Percentiles rank a stretch among this genome's conserved stretches.
Evolutionary conservation across 1,140 invertebrate genomes (phyloP).

Genomic region (Drosophila pseudoobscura): DNA sequence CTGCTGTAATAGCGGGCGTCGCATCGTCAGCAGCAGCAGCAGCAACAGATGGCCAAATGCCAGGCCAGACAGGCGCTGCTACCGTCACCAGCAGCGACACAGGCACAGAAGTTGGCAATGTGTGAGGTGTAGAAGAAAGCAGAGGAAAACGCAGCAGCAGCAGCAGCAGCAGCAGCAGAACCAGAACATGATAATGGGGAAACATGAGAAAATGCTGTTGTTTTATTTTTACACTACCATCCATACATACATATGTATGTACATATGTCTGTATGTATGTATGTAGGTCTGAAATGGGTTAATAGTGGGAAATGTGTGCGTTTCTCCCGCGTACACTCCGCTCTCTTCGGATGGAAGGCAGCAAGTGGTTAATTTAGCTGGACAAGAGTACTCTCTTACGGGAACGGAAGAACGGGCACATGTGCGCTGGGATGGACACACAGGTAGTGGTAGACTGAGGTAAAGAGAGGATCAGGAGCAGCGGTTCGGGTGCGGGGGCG

Average conservation of each 20-base stretch:
- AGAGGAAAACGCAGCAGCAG: constrained; percentile 17
- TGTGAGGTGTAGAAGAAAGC: constrained; percentile 15
- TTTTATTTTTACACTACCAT: constrained; percentile 69
- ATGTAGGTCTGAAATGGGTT: constrained; percentile 57
- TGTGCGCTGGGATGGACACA: constrained; percentile 17
- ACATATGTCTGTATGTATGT: constrained; percentile 8
- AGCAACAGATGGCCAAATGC: constrained; percentile 48
- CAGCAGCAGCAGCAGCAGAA: not conserved
- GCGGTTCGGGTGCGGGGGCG: not conserved
- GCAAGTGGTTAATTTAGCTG: constrained; percentile 16
- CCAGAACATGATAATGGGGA: constrained; percentile 7
- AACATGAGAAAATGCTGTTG: constrained; percentile 51
- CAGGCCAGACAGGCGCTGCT: constrained; percentile 15
- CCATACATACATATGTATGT: constrained; percentile 45
- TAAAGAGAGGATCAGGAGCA: not conserved
- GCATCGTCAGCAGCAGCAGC: no score
- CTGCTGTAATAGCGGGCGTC: not conserved
- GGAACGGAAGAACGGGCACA: constrained; percentile 19
- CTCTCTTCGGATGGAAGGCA: not conserved
- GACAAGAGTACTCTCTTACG: not conserved
- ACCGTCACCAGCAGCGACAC: no score
- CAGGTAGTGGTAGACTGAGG: constrained; percentile 33
- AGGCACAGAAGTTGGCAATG: not conserved
- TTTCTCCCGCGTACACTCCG: constrained; percentile 11
- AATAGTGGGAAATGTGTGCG: constrained; percentile 71